A percentile compares a stretch with the other conserved stretches of the same genome.
Evolutionary conservation across 2,113 vertebrate genomes (phyloP).

Genomic region (Mugil cephalus): DNA sequence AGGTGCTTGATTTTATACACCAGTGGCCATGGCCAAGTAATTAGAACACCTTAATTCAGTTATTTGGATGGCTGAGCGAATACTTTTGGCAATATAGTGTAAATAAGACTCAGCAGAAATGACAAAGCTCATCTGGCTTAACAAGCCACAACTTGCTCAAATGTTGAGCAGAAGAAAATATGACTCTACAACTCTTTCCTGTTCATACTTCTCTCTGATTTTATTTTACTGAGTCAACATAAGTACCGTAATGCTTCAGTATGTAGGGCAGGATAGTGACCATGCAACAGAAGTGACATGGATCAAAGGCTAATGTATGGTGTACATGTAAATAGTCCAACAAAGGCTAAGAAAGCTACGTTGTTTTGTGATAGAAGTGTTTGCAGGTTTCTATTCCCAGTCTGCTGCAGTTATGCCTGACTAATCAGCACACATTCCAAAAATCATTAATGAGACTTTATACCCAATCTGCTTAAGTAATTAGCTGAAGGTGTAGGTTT

Average conservation of each 20-base stretch:
- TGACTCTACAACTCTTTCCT: slow-evolving; percentile 7
- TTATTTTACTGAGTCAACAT: slow-evolving; percentile 4
- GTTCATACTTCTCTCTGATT: background rate
- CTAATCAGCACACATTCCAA: slow-evolving; percentile 59
- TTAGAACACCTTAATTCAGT: too few species aligned
- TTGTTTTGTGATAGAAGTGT: background rate
- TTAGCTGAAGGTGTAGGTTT: slow-evolving; percentile 47
- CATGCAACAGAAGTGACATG: background rate
- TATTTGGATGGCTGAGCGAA: too few species aligned
- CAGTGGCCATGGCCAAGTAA: too few species aligned
- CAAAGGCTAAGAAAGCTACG: background rate
- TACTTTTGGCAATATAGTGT: too few species aligned
- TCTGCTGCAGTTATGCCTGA: slow-evolving; percentile 37
- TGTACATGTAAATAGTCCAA: background rate
- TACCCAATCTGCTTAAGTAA: slow-evolving; percentile 64
- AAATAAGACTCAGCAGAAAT: slow-evolving; percentile 22
- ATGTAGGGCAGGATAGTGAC: background rate
- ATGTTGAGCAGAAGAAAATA: slow-evolving; percentile 10
- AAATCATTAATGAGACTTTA: slow-evolving; percentile 58
- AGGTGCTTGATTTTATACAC: too few species aligned
- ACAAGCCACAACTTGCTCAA: slow-evolving; percentile 41
- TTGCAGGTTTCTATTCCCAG: slow-evolving; percentile 12
- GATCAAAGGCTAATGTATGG: background rate
- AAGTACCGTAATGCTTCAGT: slow-evolving; percentile 6
- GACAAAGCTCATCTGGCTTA: slow-evolving; percentile 10